phyloP scores from a whole-genome alignment of 2,888 invertebrate genomes.

The Drosophila falleni region DNA sequence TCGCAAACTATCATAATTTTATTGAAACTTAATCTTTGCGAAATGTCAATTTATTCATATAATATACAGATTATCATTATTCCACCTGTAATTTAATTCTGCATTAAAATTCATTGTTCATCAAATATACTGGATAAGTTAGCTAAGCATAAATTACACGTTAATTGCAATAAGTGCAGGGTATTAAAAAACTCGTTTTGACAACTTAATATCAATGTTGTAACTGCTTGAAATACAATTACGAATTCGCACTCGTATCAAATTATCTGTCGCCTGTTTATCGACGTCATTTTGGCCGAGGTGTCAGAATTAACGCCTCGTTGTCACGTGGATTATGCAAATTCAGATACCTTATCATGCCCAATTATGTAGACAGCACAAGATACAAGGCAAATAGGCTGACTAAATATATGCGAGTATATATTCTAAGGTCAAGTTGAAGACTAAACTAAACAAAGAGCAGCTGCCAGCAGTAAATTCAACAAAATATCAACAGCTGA shows the following conservation, averaged over 20 bases:
- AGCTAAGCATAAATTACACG: background rate
- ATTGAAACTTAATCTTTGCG: no score
- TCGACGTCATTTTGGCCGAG: conserved; percentile 21
- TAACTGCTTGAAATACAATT: conserved; percentile 15
- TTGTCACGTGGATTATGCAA: conserved; percentile 51
- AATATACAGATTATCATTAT: no score
- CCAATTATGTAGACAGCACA: conserved; percentile 39
- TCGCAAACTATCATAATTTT: no score
- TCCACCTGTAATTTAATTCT: no score
- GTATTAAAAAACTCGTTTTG: conserved; percentile 35
- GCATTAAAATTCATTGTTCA: no score
- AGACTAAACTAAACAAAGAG: conserved; percentile 44
- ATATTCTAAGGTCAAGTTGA: conserved; percentile 63
- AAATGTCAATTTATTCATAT: no score
- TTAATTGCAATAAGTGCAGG: background rate
- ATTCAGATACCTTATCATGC: conserved; percentile 44
- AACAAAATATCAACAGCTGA: conserved; percentile 37
- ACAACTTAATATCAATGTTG: conserved; percentile 34
- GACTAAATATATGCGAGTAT: background rate
- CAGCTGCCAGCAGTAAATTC: conserved; percentile 39
- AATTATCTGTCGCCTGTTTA: conserved; percentile 21
- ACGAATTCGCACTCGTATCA: conserved; percentile 7
- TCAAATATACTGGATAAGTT: no score
- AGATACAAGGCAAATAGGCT: conserved; percentile 6
- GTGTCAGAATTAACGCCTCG: conserved; percentile 45